Evolutionary conservation across 2,888 invertebrate species (phyloP).

Genomic region (Drosophila testacea): DNA sequence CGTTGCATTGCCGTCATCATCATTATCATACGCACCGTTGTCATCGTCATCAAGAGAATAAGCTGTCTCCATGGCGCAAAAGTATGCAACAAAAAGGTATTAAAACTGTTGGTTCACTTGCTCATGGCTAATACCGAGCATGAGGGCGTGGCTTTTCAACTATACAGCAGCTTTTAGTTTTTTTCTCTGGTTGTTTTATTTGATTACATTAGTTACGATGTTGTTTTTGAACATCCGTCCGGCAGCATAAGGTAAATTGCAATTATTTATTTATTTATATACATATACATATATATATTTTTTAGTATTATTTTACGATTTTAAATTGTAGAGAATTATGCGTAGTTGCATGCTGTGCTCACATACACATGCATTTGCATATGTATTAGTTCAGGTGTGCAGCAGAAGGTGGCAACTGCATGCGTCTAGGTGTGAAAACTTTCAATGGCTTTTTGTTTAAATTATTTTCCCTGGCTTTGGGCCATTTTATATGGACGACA

Average conservation of each 20-base stretch:
- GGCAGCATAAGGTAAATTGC: background rate
- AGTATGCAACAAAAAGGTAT: slow-evolving; percentile 4
- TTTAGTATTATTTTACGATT: background rate
- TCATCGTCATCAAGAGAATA: background rate
- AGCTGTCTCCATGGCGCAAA: background rate
- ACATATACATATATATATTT: background rate
- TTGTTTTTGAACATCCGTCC: background rate
- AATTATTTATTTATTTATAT: background rate
- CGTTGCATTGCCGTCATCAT: background rate
- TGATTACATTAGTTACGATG: background rate
- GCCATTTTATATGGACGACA: slow-evolving; percentile 19
- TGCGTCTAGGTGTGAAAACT: slow-evolving; percentile 6
- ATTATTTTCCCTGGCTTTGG: slow-evolving; percentile 10
- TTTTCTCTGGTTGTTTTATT: background rate
- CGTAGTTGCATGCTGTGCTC: slow-evolving; percentile 10
- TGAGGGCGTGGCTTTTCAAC: background rate
- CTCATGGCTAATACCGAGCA: background rate
- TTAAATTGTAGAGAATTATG: slow-evolving; percentile 7
- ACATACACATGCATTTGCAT: background rate
- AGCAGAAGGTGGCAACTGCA: slow-evolving; percentile 3
- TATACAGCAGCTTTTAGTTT: background rate
- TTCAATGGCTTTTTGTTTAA: slow-evolving; percentile 5
- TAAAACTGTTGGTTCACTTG: background rate
- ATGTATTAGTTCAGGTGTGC: slow-evolving; percentile 1
- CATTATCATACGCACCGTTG: background rate